phyloP scores from a whole-genome alignment of 2,888 invertebrate genomes.

The Clivina fossor region DNA sequence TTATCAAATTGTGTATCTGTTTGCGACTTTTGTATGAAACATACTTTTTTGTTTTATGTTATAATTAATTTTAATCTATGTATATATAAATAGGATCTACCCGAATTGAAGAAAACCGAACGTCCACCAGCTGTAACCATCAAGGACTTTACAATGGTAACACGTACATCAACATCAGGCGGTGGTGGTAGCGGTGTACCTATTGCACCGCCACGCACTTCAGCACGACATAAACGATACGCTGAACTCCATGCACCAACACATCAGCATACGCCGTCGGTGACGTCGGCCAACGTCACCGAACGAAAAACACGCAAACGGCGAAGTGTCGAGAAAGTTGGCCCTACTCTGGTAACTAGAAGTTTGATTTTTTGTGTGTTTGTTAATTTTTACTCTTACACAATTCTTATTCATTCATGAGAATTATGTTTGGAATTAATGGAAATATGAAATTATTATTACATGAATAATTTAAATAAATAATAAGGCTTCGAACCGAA shows the following conservation, averaged over 20 bases:
- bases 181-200: no score
- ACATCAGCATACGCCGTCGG: constrained; percentile 16
- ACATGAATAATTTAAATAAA: not conserved
- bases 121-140: no score
- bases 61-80: no score
- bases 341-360: constrained; percentile 66
- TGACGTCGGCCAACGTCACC: no score
- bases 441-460: not conserved
- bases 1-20: no score
- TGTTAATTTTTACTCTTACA: no score
- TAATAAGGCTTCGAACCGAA: no score
- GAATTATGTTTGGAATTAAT: constrained; percentile 27
- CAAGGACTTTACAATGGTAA: constrained; percentile 49
- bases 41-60: no score
- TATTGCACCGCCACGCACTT: constrained; percentile 40
- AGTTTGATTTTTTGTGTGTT: no score
- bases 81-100: constrained; percentile 54
- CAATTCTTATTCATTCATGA: no score
- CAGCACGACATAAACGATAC: constrained; percentile 49
- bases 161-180: constrained; percentile 31
- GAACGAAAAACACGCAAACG: constrained; percentile 57
- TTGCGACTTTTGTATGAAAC: no score
- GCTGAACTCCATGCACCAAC: constrained; percentile 38
- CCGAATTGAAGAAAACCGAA: constrained; percentile 45
- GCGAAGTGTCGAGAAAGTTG: constrained; percentile 63